Base-by-base conservation (phyloP, 2,113 vertebrate genomes). In the Phyllopteryx taeniolatus region DNA sequence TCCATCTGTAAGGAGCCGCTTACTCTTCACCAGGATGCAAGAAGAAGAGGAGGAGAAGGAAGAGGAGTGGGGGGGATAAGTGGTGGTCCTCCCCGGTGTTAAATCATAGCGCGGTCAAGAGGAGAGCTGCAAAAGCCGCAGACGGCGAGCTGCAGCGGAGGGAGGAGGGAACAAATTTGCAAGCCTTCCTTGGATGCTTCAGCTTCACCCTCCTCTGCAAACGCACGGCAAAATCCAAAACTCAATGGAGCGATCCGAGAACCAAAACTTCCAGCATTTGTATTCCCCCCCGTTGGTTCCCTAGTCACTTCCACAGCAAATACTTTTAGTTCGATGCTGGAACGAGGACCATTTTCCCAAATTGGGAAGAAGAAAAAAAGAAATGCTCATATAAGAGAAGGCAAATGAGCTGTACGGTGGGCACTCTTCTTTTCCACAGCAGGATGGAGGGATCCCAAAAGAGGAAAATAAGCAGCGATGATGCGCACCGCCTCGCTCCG, bases 211-310 rank as follows among this genome's bases (percentile, higher is more conserved):
- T 77, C 44, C 22, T 67, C 72, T 77, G 78, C 87, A 86, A 81
- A 83, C 84, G 81, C 87, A 84, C 76, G 81, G 78, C 80, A 80
- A 75, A 81, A 81, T 66, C 84, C 74, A 80, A 27, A 60, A 85
- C 81, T 88, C 83, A 85, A 73, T n/a, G 79, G 75, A 84, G 74
- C 80, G 75, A 86, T 75, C 67, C 80, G 71, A 77, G 77, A 56
- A 77, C 68, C 80, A 89, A 86, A 92, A 93, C 89, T 93, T 92
- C 89, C 89, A 92, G 89, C 74, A 77, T 79, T 72, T 61, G 17
- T 35, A 35, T 61, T 35, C 17, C 35, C 35, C 59, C 83, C 85
- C 69, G 56, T 68, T 68, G 76, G 69, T 54, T 51, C 51, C 17
- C 49, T 27, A 4, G 46, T 53, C 47, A 49, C 67, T 39, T 39